Base-by-base conservation (phyloP, 2,113 vertebrate genomes). In the Machaerirhynchus nigripectus region DNA sequence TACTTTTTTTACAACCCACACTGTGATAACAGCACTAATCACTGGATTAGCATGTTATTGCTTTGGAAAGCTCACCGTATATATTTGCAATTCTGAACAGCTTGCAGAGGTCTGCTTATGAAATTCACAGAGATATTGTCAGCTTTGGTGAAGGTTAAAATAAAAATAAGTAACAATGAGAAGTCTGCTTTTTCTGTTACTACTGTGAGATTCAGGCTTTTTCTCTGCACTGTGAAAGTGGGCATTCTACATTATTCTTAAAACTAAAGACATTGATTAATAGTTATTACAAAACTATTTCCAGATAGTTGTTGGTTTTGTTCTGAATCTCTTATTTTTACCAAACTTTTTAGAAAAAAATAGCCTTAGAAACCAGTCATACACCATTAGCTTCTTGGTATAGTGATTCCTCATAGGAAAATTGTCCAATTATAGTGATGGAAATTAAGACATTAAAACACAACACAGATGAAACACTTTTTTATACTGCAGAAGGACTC, bases 1-100 rank as follows among this genome's bases (percentile, higher is more conserved):
- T 27, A 14, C 12, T 20, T 40, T n/a, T 42, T 56, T 65, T 30
- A 10, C 59, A 52, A 21, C 16, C 15, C 69, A 8, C 19, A 22
- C 28, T 52, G 30, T 3, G 10, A 49, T 84, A 94, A 76, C 31
- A 90, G 65, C 35, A 93, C 35, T 95, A 90, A 95, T 85, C 91
- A 74, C n/a, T 69, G 56, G 49, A 83, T 94, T 91, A 81, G 49
- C 10, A 84, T 73, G 33, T 84, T 84, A 90, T 90, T 73, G 59
- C 49, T 94, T 87, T 76, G 35, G 81, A 91, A 95, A 84, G 27
- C 71, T 78, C 57, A 52, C 37, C 2, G 9, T 40, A 63, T 40
- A 37, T 60, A 91, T 95, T 86, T 96, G 49, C 55, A 94, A 67
- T 94, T 95, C 91, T 70, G 73, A 96, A 79, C 79, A 91, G 55